Evolutionary conservation across 2,888 invertebrate genomes (phyloP).

Genomic region (Micropterix aruncella): DNA sequence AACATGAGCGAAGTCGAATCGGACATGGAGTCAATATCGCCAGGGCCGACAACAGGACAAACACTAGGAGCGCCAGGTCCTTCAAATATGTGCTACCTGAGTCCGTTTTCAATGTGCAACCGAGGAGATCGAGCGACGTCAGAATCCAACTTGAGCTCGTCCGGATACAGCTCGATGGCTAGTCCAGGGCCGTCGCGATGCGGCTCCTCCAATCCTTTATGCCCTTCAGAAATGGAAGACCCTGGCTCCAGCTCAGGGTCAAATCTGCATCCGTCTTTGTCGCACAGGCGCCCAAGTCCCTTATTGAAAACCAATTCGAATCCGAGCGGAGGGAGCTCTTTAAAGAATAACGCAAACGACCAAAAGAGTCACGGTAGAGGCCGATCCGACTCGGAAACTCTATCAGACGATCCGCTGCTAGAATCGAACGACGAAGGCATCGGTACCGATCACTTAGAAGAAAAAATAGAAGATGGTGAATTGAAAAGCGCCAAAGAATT

Average conservation of each 20-base stretch:
- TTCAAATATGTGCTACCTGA: conserved; percentile 56
- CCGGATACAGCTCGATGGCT: conserved; percentile 76
- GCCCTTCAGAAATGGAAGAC: conserved; percentile 63
- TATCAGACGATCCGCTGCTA: conserved; percentile 54
- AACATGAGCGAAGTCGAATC: conserved; percentile 65
- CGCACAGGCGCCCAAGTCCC: conserved; percentile 44
- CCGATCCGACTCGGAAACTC: conserved; percentile 58
- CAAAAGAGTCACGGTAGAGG: conserved; percentile 39
- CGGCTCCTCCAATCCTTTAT: conserved; percentile 67
- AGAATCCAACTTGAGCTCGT: conserved; percentile 71
- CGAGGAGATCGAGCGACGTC: conserved; percentile 63
- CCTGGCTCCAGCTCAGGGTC: conserved; percentile 43
- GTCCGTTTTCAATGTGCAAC: conserved; percentile 62
- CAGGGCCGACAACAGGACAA: conserved; percentile 31
- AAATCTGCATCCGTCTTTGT: conserved; percentile 21
- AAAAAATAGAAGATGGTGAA: conserved; percentile 57
- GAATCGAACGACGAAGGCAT: conserved; percentile 70
- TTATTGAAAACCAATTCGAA: conserved; percentile 45
- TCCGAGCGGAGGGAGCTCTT: conserved; percentile 24
- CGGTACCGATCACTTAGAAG: conserved; percentile 54
- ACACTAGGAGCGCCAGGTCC: conserved; percentile 31
- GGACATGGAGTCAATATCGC: conserved; percentile 53
- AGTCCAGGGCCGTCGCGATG: conserved; percentile 72
- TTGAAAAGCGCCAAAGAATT: conserved; percentile 50
- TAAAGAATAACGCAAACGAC: conserved; percentile 19